A percentile compares a stretch with the other conserved stretches of the same genome.
phyloP scores from a whole-genome alignment of 2,797 vertebrate species.

The Alosa sapidissima region DNA sequence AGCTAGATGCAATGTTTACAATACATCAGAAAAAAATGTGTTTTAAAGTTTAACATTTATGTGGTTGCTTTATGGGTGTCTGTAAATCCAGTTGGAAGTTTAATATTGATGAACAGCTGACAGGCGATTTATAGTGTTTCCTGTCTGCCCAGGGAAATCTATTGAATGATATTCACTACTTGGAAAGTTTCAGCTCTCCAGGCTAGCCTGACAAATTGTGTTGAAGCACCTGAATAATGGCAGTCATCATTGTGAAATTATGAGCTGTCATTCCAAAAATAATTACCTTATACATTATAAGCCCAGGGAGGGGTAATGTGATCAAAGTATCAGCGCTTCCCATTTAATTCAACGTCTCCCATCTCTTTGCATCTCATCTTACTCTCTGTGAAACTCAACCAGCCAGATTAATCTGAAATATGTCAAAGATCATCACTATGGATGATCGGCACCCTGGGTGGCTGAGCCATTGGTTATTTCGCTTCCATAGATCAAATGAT shows the following conservation, averaged over 20 bases:
- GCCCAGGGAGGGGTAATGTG: constrained; percentile 39
- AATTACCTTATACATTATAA: constrained; percentile 62
- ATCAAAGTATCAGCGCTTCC: constrained; percentile 38
- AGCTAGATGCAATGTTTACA: background rate
- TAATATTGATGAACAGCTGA: constrained; percentile 2
- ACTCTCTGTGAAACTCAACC: background rate
- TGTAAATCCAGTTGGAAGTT: constrained; percentile 6
- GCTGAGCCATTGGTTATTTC: background rate
- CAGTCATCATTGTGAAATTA: constrained; percentile 66
- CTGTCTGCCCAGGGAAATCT: background rate
- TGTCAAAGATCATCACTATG: constrained; percentile 5
- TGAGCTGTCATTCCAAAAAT: constrained; percentile 58
- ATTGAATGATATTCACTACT: background rate
- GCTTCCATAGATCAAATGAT: background rate
- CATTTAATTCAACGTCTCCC: background rate
- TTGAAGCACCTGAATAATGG: constrained; percentile 56
- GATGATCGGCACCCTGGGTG: background rate
- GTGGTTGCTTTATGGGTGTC: background rate
- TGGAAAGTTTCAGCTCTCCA: background rate
- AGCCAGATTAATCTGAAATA: constrained; percentile 1
- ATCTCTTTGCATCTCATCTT: background rate
- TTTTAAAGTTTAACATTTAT: background rate
- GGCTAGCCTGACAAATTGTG: constrained; percentile 13
- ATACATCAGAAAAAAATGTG: background rate
- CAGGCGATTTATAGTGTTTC: background rate